phyloP scores from a whole-genome alignment of 2,888 invertebrate genomes.

The Sesia apiformis region DNA sequence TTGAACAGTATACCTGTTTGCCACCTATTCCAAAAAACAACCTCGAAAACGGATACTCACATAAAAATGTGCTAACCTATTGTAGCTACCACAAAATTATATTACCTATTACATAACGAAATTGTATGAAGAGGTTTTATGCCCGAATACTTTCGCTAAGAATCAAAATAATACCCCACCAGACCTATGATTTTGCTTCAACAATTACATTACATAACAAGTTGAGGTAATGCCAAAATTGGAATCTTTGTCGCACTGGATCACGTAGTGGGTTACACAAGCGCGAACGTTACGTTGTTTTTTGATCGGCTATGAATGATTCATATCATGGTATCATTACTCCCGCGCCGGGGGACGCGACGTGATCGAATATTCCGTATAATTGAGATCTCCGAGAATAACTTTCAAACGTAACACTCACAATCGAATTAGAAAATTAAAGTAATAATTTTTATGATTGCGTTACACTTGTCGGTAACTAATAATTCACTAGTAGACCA shows the following conservation, averaged over 20 bases:
- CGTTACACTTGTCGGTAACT: constrained; percentile 16
- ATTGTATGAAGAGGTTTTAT: no score
- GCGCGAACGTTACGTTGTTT: constrained; percentile 52
- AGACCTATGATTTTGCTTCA: constrained; percentile 55
- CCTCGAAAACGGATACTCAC: no score
- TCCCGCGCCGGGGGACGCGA: constrained; percentile 18
- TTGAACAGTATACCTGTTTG: no score
- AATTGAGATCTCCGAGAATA: constrained; percentile 44
- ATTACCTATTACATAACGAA: no score
- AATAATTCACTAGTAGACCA: constrained; percentile 30
- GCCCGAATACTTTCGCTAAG: constrained; percentile 48
- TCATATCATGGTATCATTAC: constrained; percentile 35
- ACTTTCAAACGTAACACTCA: constrained; percentile 54
- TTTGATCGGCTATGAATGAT: constrained; percentile 47
- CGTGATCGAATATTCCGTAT: constrained; percentile 35
- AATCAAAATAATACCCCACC: constrained; percentile 29
- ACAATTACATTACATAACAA: constrained; percentile 64
- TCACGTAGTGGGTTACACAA: constrained; percentile 68
- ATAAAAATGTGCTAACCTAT: no score
- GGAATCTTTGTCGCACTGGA: constrained; percentile 47
- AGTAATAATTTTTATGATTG: constrained; percentile 31
- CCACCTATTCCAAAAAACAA: no score
- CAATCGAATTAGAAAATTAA: constrained; percentile 39
- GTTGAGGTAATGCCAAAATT: constrained; percentile 12
- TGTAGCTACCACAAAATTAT: no score